Percentiles rank a stretch among this genome's conserved stretches.
These are phyloP conservation scores for Piliocolobus tephrosceles DNA, from an alignment of 2,113 vertebrate species.

Conservation along the genomic window DNA sequence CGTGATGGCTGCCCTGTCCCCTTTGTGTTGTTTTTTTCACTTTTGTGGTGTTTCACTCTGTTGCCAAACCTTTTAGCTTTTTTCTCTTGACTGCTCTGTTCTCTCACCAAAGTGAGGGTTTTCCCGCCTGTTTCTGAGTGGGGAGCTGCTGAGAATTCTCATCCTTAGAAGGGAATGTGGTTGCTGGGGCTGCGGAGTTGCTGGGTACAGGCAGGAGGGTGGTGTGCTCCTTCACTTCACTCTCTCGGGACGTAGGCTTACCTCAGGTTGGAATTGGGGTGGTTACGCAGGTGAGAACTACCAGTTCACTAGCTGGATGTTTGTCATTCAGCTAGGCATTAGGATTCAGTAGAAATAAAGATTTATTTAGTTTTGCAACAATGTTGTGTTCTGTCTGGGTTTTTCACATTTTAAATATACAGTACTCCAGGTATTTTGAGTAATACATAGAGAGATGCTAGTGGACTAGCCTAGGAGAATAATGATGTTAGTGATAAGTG, in stretches of 20 bases:
- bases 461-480: neutral
- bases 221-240: accelerated
- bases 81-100: neutral
- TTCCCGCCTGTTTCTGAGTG: neutral
- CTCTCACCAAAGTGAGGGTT: neutral
- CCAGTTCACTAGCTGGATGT: neutral
- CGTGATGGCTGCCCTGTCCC: neutral
- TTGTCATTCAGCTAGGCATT: neutral
- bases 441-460: too few species aligned
- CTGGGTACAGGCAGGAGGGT: neutral
- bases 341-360: neutral
- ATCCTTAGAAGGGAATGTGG: too few species aligned
- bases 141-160: neutral
- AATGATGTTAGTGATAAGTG: neutral
- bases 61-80: neutral
- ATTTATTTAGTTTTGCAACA: neutral
- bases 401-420: neutral
- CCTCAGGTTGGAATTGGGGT: neutral
- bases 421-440: neutral
- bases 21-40: neutral
- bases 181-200: neutral
- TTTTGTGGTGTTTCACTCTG: neutral
- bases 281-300: too few species aligned
- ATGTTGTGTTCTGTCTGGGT: neutral
- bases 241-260: neutral